Conservation (phyloP, 30 jellyfish, hydroid and myxozoan genomes). For the Aurelia sp. region DNA sequence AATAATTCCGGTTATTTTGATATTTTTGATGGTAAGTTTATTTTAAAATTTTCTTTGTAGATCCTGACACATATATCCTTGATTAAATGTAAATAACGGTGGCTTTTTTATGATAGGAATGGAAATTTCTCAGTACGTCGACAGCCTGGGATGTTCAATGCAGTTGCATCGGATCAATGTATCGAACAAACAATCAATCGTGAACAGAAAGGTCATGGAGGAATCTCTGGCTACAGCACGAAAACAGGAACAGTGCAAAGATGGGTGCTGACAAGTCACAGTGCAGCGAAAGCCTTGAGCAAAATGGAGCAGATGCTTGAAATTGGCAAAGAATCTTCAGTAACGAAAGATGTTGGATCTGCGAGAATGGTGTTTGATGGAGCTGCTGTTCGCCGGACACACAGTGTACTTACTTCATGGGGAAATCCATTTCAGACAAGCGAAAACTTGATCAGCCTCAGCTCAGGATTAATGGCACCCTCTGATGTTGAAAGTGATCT, state of each 20-base stretch:
- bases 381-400: neutral
- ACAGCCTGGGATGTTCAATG: slow-evolving; percentile 28
- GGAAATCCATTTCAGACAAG: neutral
- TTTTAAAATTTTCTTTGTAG: too few species aligned
- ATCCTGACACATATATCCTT: too few species aligned
- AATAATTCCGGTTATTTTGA: too few species aligned
- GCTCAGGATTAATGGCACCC: neutral
- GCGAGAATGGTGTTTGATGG: slow-evolving; percentile 12
- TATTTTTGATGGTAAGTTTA: too few species aligned
- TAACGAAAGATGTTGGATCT: slow-evolving; percentile 4
- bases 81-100: neutral
- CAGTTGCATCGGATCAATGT: slow-evolving; percentile 35
- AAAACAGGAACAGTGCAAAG: slow-evolving; percentile 9
- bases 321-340: slow-evolving; percentile 6
- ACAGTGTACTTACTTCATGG: neutral
- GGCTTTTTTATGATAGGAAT: neutral
- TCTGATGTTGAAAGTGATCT: neutral
- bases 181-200: slow-evolving; percentile 8
- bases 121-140: slow-evolving; percentile 3
- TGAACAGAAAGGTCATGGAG: slow-evolving; percentile 6
- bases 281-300: slow-evolving; percentile 11
- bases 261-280: slow-evolving; percentile 16
- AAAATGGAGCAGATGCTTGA: neutral
- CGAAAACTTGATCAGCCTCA: neutral
- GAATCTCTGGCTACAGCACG: slow-evolving; percentile 16